Conservation (phyloP, 2,113 vertebrate genomes). For the Psammodynastes pulverulentus region DNA sequence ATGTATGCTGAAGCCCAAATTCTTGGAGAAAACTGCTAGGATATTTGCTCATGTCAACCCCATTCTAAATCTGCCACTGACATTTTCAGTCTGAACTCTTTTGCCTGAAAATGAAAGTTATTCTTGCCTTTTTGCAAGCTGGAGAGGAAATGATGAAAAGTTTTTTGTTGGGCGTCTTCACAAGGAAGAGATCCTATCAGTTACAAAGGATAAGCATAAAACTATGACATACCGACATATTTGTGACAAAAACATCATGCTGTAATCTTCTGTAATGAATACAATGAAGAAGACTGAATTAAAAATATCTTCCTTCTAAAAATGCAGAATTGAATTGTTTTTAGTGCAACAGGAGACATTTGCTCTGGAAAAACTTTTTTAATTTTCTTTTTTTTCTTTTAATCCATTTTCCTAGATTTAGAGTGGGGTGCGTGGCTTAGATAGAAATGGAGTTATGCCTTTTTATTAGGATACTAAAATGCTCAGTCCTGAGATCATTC, state of each 20-base stretch:
- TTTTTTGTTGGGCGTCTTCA: conserved; percentile 15
- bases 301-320: background rate
- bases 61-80: background rate
- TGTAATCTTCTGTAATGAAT: background rate
- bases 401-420: background rate
- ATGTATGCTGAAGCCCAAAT: background rate
- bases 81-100: background rate
- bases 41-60: background rate
- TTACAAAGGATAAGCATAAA: conserved; percentile 33
- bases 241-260: background rate
- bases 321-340: background rate
- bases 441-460: background rate
- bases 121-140: background rate
- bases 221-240: conserved; percentile 25
- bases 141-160: background rate
- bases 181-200: conserved; percentile 38
- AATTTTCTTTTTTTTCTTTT: background rate
- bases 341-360: background rate
- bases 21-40: background rate
- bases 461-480: background rate
- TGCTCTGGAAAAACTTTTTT: conserved; percentile 6
- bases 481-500: background rate
- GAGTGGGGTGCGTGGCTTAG: background rate
- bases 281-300: conserved; percentile 8
- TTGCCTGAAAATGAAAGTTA: accelerated